phyloP scores from a whole-genome alignment of 2,888 invertebrate species.

The Archips crataeganus region DNA sequence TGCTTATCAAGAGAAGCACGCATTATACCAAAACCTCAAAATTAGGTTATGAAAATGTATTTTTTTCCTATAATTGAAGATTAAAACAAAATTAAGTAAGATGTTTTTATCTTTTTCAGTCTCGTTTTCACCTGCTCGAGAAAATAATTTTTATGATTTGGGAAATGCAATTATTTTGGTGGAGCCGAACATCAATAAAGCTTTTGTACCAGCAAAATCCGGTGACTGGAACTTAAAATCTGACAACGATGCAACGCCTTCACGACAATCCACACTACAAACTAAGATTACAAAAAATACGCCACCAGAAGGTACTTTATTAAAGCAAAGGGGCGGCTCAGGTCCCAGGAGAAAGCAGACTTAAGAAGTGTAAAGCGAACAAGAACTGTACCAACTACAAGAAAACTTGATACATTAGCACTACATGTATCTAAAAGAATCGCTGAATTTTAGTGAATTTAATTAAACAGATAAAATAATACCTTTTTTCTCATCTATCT shows the following conservation, averaged over 20 bases:
- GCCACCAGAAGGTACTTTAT: not conserved
- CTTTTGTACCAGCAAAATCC: not conserved
- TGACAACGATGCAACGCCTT: not conserved
- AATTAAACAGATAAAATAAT: not conserved
- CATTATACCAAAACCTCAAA: too few species aligned
- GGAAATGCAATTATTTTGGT: not conserved
- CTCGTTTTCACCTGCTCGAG: not conserved
- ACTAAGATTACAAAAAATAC: not conserved
- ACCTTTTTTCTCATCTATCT: not conserved
- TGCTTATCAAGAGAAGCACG: too few species aligned
- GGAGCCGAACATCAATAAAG: not conserved
- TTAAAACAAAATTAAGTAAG: not conserved
- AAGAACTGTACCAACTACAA: not conserved
- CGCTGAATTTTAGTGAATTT: not conserved
- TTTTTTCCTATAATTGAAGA: not conserved
- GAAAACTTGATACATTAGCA: not conserved
- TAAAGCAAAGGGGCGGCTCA: not conserved
- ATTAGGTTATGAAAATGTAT: too few species aligned
- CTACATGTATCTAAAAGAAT: not conserved
- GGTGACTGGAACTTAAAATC: not conserved
- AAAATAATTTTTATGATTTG: conserved; percentile 1
- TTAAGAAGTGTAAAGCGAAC: not conserved
- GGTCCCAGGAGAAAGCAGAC: not conserved
- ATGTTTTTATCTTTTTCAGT: conserved; percentile 3
- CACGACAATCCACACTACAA: not conserved